Evolutionary conservation across 2,797 vertebrate genomes (phyloP).

Genomic region (Sebastes cheni): DNA sequence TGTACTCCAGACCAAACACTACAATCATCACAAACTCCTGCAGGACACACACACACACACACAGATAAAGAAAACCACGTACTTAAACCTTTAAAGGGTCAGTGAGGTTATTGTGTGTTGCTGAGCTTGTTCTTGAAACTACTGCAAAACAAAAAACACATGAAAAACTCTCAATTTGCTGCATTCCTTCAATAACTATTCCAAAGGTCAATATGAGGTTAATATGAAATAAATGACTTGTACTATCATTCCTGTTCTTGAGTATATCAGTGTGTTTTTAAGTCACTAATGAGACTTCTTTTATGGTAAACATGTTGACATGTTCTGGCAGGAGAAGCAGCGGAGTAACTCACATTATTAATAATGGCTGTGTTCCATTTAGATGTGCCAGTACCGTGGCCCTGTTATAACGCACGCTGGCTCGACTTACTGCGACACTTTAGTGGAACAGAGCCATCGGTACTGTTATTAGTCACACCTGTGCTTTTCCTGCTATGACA

Average conservation of each 20-base stretch:
- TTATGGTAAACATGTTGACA: not conserved
- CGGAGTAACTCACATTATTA: not conserved
- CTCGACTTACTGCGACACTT: not conserved
- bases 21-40: conserved; percentile 99
- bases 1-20: conserved; percentile 98
- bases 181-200: not conserved
- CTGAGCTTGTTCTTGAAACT: too few species aligned
- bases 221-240: not conserved
- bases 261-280: not conserved
- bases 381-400: not conserved
- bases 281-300: not conserved
- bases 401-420: not conserved
- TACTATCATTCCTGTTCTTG: not conserved
- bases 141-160: not conserved
- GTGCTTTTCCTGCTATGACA: not conserved
- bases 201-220: not conserved
- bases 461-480: not conserved
- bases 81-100: not conserved
- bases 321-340: not conserved
- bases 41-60: conserved; percentile 18
- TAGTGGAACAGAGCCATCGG: conserved; percentile 3
- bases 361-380: conserved; percentile 2
- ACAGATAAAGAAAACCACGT: not conserved
- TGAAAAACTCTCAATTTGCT: not conserved
- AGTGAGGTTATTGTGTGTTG: not conserved